phyloP scores from a whole-genome alignment of 2,888 invertebrate genomes.

The Melikaiella ostensackeni region DNA sequence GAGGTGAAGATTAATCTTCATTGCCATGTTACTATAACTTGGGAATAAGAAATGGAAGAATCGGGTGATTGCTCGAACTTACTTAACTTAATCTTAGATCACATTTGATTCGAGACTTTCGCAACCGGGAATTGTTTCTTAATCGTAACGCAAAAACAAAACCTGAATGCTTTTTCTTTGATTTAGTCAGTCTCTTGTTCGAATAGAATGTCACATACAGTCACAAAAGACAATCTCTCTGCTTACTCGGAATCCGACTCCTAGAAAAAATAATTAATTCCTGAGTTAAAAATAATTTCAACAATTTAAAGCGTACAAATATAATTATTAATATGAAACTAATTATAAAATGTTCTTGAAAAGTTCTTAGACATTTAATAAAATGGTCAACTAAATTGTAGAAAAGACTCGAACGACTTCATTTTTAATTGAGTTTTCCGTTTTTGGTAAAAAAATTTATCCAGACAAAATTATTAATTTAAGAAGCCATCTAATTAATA shows the following conservation, averaged over 20 bases:
- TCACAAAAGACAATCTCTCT: background rate
- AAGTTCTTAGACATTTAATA: background rate
- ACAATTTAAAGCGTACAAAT: background rate
- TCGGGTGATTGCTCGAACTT: background rate
- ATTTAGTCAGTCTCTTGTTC: constrained; percentile 1
- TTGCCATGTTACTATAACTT: background rate
- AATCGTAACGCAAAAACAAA: constrained; percentile 1
- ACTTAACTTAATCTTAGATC: constrained; percentile 18
- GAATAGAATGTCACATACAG: constrained; percentile 4
- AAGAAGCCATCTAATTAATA: too few relatives aligned
- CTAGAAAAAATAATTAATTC: background rate
- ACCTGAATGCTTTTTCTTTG: constrained; percentile 9
- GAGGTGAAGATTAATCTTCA: background rate
- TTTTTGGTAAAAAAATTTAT: too few relatives aligned
- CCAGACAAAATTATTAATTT: too few relatives aligned
- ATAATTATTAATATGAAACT: background rate
- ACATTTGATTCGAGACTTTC: background rate
- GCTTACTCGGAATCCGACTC: constrained; percentile 3
- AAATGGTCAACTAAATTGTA: too few relatives aligned
- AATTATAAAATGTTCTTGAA: background rate
- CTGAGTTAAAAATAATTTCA: background rate
- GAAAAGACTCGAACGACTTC: too few relatives aligned
- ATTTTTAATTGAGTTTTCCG: too few relatives aligned
- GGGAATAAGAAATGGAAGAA: constrained; percentile 8
- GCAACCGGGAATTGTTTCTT: constrained; percentile 10